Percentiles rank a stretch among this genome's conserved stretches.
phyloP scores from a whole-genome alignment of 2,888 invertebrate genomes.

The Hypsopygia costalis region DNA sequence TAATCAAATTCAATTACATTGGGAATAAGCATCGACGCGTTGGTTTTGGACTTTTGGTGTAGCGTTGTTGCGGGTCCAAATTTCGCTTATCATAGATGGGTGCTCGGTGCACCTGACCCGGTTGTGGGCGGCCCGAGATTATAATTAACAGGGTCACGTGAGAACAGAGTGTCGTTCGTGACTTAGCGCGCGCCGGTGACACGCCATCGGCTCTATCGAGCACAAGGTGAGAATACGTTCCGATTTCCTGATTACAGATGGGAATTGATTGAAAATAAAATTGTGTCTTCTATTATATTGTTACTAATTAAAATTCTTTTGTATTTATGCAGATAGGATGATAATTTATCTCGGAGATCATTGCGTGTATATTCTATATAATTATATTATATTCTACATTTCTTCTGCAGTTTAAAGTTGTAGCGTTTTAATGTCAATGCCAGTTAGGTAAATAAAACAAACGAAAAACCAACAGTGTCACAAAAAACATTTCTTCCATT shows the following conservation, averaged over 20 bases:
- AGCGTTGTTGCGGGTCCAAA: neutral
- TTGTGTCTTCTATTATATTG: too few relatives aligned
- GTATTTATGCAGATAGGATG: too few relatives aligned
- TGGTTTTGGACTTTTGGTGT: neutral
- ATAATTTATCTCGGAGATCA: too few relatives aligned
- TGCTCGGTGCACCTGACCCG: conserved; percentile 33
- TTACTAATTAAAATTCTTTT: too few relatives aligned
- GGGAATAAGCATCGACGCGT: neutral
- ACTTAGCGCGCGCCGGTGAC: conserved; percentile 57
- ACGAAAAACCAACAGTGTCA: too few relatives aligned
- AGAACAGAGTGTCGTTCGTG: conserved; percentile 62
- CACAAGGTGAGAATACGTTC: conserved; percentile 64
- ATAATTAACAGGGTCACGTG: conserved; percentile 68
- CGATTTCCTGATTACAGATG: conserved; percentile 51
- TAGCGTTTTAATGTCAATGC: too few relatives aligned
- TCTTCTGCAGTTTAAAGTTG: too few relatives aligned
- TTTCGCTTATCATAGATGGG: conserved; percentile 7
- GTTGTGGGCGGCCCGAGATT: conserved; percentile 45
- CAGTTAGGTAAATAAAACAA: too few relatives aligned
- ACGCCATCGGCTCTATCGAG: conserved; percentile 64
- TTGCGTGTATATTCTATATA: too few relatives aligned
- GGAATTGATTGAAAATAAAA: conserved; percentile 19
- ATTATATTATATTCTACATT: too few relatives aligned
- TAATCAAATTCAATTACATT: conserved; percentile 5
- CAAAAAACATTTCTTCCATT: too few relatives aligned